Evolutionary conservation across 2,888 invertebrate genomes (phyloP).

Genomic region (Scaptomyza flava): DNA sequence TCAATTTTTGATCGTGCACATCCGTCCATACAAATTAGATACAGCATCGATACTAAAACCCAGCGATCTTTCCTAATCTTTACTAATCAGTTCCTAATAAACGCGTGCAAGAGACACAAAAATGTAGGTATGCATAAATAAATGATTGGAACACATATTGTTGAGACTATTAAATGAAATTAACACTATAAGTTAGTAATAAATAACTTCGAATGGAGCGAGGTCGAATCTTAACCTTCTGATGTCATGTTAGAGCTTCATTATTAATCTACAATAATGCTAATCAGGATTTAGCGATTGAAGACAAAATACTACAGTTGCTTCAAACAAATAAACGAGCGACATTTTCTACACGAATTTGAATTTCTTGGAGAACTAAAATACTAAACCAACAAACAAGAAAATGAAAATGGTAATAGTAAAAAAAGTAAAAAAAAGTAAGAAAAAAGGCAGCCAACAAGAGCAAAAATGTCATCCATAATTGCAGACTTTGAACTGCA

Average conservation of each 20-base stretch:
- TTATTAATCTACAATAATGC: slow-evolving; percentile 47
- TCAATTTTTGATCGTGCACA: no score
- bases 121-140: no score
- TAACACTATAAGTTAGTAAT: no score
- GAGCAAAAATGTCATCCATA: slow-evolving; percentile 74
- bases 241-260: slow-evolving; percentile 29
- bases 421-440: slow-evolving; percentile 26
- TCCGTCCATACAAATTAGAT: no score
- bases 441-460: slow-evolving; percentile 41
- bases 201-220: no score
- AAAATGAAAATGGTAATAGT: slow-evolving; percentile 38
- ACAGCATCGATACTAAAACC: no score
- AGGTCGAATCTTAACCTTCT: background rate
- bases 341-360: slow-evolving; percentile 68
- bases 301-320: slow-evolving; percentile 32
- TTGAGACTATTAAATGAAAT: no score
- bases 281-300: slow-evolving; percentile 40
- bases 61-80: no score
- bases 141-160: no score
- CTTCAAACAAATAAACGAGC: slow-evolving; percentile 50
- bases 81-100: no score
- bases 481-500: slow-evolving; percentile 77
- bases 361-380: slow-evolving; percentile 31
- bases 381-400: slow-evolving; percentile 10
- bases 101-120: no score